phyloP scores from a whole-genome alignment of 2,113 vertebrate genomes.

The Amazona vittata region DNA sequence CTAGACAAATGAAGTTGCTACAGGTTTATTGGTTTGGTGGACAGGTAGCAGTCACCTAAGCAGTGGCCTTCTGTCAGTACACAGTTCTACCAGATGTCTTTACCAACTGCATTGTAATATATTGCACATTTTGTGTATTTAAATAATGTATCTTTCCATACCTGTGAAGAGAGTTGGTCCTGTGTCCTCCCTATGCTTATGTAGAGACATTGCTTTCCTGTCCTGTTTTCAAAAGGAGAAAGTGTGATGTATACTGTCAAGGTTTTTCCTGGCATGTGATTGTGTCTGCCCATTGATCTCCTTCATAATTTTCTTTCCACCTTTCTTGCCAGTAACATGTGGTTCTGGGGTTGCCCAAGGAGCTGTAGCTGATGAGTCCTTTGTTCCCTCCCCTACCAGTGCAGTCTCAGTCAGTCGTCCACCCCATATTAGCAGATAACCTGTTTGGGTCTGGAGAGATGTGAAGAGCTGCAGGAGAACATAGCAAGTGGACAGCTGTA shows the following conservation, averaged over 20 bases:
- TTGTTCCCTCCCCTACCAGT: neutral
- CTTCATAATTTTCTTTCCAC: neutral
- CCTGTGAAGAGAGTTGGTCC: neutral
- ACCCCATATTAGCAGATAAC: slow-evolving; percentile 9
- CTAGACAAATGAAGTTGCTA: neutral
- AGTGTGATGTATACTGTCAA: neutral
- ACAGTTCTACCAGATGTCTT: neutral
- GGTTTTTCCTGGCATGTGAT: neutral
- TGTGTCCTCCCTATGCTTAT: neutral
- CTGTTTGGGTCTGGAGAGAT: neutral
- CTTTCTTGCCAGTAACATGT: neutral
- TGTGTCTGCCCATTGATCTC: neutral
- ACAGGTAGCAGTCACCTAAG: neutral
- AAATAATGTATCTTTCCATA: neutral
- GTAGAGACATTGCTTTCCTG: neutral
- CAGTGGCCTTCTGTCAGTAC: neutral
- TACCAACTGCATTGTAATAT: neutral
- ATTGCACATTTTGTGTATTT: neutral
- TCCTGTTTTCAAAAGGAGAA: neutral
- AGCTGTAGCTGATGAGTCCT: neutral
- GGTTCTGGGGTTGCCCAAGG: neutral
- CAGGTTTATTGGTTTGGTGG: neutral
- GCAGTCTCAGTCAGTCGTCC: neutral
- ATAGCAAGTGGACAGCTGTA: neutral
- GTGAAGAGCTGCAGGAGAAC: neutral